Base-by-base conservation (phyloP, 1,140 invertebrate species). In the Apocrypta bakeri region DNA sequence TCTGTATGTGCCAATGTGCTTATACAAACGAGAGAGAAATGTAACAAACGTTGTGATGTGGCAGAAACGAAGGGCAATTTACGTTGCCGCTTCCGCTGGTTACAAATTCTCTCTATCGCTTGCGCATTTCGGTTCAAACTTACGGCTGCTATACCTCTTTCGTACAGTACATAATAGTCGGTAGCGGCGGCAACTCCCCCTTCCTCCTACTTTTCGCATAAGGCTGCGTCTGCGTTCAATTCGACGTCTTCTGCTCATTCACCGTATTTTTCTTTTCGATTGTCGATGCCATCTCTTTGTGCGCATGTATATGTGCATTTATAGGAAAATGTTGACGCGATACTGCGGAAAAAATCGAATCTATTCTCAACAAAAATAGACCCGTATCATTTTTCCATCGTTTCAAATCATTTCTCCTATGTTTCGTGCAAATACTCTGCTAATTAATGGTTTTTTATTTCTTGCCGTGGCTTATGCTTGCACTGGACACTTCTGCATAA, bases 1-100 rank as follows among this genome's bases (percentile, higher is more conserved):
- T 27, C 0, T 17, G 63, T 14, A 6, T 27, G 61, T 8, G 0
- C 17, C n/a, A 17, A n/a, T n/a, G 61, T n/a, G n/a, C n/a, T n/a
- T n/a, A n/a, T 8, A 27, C 9, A n/a, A 42, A 9, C 2, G 9
- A 42, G 78, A 79, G 7, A 29, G 73, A 27, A 80, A 90, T 90
- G 88, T 89, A 88, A 87, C 88, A 89, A 90, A 92, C 89, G 91
- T 92, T 90, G 92, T 93, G 92, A 92, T 93, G 92, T 93, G 92
- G 92, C 92, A 92, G 61, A 25, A 79, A 25, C 73, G n/a, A 37
- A n/a, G 68, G 29, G 84, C 75, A 71, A 24, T 87, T 86, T 84
- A 79, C 85, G 85, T 79, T 83, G 85, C 14, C 21, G 48, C 17
- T 56, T 56, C 48, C 48, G 48, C 48, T 21, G 48, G 48, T 21